phyloP scores from a whole-genome alignment of 2,888 invertebrate genomes.

The Resseliella maxima region DNA sequence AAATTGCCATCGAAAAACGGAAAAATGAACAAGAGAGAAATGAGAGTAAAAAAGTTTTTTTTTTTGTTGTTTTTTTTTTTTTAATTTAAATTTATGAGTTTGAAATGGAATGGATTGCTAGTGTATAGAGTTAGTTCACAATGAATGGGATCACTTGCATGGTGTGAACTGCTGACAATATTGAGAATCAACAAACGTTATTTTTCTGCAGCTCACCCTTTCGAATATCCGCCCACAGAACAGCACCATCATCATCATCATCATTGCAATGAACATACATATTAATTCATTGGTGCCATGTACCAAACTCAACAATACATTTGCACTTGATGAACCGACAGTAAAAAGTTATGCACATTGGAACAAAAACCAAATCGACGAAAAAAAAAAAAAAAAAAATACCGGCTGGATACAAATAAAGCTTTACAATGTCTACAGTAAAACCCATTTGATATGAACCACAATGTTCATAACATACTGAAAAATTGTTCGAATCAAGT shows the following conservation, averaged over 20 bases:
- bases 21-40: neutral
- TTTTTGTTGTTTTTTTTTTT: neutral
- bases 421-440: neutral
- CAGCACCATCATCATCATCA: neutral
- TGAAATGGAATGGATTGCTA: slow-evolving; percentile 34
- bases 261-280: slow-evolving; percentile 34
- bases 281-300: slow-evolving; percentile 8
- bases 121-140: neutral
- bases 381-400: neutral
- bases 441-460: neutral
- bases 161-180: slow-evolving; percentile 18
- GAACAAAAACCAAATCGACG: neutral
- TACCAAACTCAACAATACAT: slow-evolving; percentile 11
- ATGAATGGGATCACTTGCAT: neutral
- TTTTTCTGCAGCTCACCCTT: neutral
- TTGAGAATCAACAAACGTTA: slow-evolving; percentile 42
- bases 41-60: neutral
- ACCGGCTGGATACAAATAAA: slow-evolving; percentile 5
- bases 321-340: slow-evolving; percentile 33
- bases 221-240: neutral
- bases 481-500: neutral
- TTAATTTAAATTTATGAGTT: slow-evolving; percentile 53
- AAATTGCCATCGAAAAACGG: neutral
- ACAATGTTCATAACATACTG: neutral
- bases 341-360: neutral